Percentiles rank a stretch among this genome's conserved stretches.
These are phyloP conservation scores for Molossus molossus DNA, from an alignment of 2,797 vertebrate species.

Conservation along the genomic window DNA sequence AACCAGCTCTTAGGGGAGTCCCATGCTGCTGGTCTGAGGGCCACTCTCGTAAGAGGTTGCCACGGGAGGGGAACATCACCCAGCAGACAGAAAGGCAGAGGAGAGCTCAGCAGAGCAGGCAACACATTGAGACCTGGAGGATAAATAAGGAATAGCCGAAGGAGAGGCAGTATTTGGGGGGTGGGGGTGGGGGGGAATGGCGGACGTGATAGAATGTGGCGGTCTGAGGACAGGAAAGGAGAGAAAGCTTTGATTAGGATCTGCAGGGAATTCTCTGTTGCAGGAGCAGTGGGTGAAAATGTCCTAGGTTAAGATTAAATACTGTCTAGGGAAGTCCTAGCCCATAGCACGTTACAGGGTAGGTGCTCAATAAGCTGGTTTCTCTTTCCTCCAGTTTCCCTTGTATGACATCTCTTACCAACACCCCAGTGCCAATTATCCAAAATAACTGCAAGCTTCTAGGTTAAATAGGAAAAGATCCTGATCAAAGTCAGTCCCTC, in stretches of 20 bases:
- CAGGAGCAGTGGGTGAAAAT: neutral
- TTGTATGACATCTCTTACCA: neutral
- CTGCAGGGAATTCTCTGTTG: neutral
- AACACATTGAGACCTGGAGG: neutral
- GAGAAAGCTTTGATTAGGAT: neutral
- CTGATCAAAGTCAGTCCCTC: neutral
- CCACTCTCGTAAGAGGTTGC: neutral
- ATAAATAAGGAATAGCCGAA: neutral
- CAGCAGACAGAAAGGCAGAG: neutral
- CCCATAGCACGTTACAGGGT: neutral
- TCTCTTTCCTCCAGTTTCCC: neutral
- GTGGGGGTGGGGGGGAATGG: neutral
- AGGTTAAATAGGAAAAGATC: neutral
- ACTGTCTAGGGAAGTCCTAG: neutral
- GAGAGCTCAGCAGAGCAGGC: neutral
- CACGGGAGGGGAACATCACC: neutral
- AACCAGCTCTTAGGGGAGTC: neutral
- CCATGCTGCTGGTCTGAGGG: neutral
- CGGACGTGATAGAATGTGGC: conserved; percentile 1
- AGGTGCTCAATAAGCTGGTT: neutral
- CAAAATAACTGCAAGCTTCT: neutral
- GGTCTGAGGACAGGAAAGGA: neutral
- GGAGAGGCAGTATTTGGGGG: neutral
- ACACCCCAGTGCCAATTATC: neutral
- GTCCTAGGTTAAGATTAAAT: neutral